These are phyloP conservation scores for Phorcus lineatus DNA, from an alignment of 2,888 invertebrate genomes.

Conservation along the genomic window DNA sequence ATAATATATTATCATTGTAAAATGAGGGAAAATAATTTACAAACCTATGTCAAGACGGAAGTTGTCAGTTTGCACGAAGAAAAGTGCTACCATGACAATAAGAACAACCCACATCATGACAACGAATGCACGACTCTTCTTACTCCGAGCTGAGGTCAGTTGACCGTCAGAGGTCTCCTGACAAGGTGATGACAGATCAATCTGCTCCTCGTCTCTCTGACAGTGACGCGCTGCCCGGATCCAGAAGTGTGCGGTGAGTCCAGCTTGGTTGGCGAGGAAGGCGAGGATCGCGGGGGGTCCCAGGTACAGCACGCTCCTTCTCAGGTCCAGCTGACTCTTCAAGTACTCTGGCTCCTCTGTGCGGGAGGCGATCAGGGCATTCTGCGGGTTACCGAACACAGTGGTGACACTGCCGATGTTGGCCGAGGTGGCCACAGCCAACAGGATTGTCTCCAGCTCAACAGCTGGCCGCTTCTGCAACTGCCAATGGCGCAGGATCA, in stretches of 20 bases:
- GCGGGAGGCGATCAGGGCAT: constrained; percentile 47
- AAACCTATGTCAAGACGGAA: constrained; percentile 45
- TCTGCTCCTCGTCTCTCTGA: too few relatives aligned
- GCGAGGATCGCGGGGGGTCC: constrained; percentile 40
- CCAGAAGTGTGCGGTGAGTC: constrained; percentile 39
- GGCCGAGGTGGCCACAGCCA: constrained; percentile 48
- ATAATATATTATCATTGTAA: too few relatives aligned
- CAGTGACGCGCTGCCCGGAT: not conserved
- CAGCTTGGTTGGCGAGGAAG: constrained; percentile 41
- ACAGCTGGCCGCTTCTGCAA: constrained; percentile 41
- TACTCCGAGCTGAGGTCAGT: too few relatives aligned
- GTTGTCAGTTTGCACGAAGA: constrained; percentile 37
- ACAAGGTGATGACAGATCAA: too few relatives aligned
- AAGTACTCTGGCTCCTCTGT: constrained; percentile 32
- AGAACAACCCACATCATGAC: not conserved
- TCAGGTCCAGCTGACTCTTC: constrained; percentile 39
- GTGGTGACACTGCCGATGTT: constrained; percentile 48
- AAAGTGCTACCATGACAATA: constrained; percentile 31
- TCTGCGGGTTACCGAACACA: constrained; percentile 50
- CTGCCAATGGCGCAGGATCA: constrained; percentile 47
- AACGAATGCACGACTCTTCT: not conserved
- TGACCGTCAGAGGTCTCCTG: too few relatives aligned
- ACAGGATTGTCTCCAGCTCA: constrained; percentile 47
- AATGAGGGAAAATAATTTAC: not conserved
- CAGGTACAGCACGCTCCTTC: constrained; percentile 41